Evolutionary conservation across 2,113 vertebrate genomes (phyloP), one percentile per base, ranked within the genome.

Genomic region (Ictalurus punctatus): DNA sequence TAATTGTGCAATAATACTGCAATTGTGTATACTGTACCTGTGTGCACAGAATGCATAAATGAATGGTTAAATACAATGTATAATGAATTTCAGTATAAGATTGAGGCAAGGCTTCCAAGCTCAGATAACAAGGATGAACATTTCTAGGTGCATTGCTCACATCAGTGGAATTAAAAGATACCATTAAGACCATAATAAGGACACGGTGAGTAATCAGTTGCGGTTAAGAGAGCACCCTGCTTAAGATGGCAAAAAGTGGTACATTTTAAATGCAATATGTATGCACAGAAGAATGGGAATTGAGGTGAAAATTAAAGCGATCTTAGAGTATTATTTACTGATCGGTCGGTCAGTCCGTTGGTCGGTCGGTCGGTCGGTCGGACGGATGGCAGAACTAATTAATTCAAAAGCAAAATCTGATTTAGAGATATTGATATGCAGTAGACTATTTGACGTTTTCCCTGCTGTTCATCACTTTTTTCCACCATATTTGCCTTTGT

Each of bases 151-250:
- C 4, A 61, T 79, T 88, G 69, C 79, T 89, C 86, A 78, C 14
- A 56, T 88, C 54, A 84, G 34, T 48, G 80, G 80, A 61, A 83
- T 81, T 82, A 88, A 86, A 21, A 80, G 67, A 61, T 54, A 73
- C 56, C 83, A 86, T 91, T 59, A 91, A 88, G 44, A 61, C 63
- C 88, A 90, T 79, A 90, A 87, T 88, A 86, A 67, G 76, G 85
- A 91, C 71, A 71, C 67, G 63, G 37, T 84, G 80, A 88, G 73
- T 86, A 84, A 88, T 88, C 67, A 54, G 10, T 30, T 79, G 12
- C 30, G n/a, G 85, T 88, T 86, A 86, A 86, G 59, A 84, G 90
- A 13, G 10, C 48, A 61, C 59, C 12, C 48, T 83, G 58, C 25
- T 73, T n/a, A 90, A 79, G 80, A 73, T 73, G 59, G 37, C 25